Evolutionary conservation across 1,140 invertebrate genomes (phyloP).

Genomic region (Leptopilina clavipes): DNA sequence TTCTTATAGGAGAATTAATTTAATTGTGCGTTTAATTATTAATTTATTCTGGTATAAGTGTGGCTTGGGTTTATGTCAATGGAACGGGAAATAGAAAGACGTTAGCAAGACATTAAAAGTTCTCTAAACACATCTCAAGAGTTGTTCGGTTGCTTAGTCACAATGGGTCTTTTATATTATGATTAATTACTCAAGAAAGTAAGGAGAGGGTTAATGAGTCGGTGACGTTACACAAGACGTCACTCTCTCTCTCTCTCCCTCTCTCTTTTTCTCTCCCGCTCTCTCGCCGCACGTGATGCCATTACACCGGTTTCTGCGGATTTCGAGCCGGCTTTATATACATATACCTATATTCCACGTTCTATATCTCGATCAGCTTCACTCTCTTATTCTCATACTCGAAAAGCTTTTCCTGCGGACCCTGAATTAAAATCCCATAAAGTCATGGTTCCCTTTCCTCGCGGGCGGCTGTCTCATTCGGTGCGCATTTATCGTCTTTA

Average conservation of each 20-base stretch:
- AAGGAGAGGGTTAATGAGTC: background rate
- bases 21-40: too few species aligned
- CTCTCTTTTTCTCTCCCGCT: too few species aligned
- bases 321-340: background rate
- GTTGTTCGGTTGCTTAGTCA: background rate
- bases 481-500: constrained; percentile 70
- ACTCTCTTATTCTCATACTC: constrained; percentile 31
- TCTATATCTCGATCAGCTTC: constrained; percentile 13
- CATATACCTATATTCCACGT: background rate
- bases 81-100: background rate
- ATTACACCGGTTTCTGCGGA: background rate
- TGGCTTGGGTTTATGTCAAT: too few species aligned
- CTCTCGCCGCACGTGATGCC: background rate
- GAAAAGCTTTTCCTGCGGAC: constrained; percentile 5
- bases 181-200: background rate
- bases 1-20: too few species aligned
- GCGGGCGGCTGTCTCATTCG: constrained; percentile 59
- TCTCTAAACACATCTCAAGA: background rate
- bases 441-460: constrained; percentile 60
- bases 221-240: background rate
- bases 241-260: too few species aligned
- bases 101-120: background rate
- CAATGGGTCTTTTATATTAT: constrained; percentile 27
- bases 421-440: constrained; percentile 70
- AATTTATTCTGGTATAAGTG: too few species aligned